Conservation (phyloP, 2,797 vertebrate species). For the Mormyrops boulengeri region DNA sequence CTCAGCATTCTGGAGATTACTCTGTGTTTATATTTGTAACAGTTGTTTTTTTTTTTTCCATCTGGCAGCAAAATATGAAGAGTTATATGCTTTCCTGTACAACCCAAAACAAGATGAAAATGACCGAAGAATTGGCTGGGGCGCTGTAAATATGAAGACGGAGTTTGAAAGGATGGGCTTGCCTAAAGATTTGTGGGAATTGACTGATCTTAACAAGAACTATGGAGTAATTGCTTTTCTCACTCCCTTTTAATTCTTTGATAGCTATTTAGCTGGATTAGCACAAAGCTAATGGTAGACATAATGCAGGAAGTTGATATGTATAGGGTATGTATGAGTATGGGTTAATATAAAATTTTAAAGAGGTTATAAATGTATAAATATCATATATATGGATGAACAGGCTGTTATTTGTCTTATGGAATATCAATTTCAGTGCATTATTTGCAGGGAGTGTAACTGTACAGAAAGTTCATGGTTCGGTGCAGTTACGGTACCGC, state of each 20-base stretch:
- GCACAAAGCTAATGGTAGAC: background rate
- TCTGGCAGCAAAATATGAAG: slow-evolving; percentile 57
- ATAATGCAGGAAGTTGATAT: background rate
- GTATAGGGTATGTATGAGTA: background rate
- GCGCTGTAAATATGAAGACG: slow-evolving; percentile 50
- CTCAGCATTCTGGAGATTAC: background rate
- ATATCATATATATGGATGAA: background rate
- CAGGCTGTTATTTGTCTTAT: background rate
- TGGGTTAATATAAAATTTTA: background rate
- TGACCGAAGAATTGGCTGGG: slow-evolving; percentile 57
- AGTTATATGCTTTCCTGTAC: slow-evolving; percentile 72
- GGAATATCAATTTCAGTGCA: background rate
- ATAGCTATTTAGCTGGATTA: background rate
- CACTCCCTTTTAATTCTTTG: background rate
- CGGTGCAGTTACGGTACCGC: background rate
- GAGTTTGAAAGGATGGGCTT: slow-evolving; percentile 70
- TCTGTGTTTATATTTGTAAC: background rate
- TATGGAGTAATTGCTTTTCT: slow-evolving; percentile 58
- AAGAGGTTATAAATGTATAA: background rate
- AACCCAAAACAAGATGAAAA: slow-evolving; percentile 64
- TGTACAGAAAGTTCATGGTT: background rate
- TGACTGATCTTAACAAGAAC: slow-evolving; percentile 62
- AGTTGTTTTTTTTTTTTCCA: background rate
- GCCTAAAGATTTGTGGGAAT: slow-evolving; percentile 60
- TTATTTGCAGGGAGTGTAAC: background rate